These are phyloP conservation scores for Emydura subglobosa DNA, from an alignment of 2,113 vertebrate species.

Conservation along the genomic window DNA sequence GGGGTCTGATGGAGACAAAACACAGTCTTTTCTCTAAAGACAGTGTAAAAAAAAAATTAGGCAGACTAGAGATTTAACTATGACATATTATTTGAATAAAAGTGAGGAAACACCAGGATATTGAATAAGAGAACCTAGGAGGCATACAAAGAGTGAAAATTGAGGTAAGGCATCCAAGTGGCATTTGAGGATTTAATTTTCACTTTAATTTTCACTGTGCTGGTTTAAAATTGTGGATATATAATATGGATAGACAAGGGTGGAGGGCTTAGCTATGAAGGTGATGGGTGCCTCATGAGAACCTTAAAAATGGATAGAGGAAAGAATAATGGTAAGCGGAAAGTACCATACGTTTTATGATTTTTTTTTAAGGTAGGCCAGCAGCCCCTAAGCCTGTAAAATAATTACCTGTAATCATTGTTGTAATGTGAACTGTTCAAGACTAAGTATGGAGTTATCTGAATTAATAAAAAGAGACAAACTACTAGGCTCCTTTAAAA, in stretches of 20 bases:
- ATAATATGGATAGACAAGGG: neutral
- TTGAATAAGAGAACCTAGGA: neutral
- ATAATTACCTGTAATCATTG: neutral
- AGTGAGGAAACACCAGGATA: neutral
- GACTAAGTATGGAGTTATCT: neutral
- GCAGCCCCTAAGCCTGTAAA: neutral
- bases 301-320: neutral
- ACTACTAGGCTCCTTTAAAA: neutral
- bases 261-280: neutral
- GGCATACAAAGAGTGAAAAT: neutral
- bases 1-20: neutral
- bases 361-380: neutral
- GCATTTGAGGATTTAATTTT: neutral
- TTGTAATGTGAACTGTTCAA: neutral
- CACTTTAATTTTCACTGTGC: neutral
- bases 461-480: neutral
- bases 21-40: neutral
- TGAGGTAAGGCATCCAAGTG: neutral
- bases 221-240: neutral
- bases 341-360: neutral
- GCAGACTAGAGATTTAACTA: neutral
- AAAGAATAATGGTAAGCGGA: neutral
- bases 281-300: neutral
- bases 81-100: neutral
- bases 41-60: neutral